Evolutionary conservation across 2,113 vertebrate genomes (phyloP).

Genomic region (Grammomys surdaster): DNA sequence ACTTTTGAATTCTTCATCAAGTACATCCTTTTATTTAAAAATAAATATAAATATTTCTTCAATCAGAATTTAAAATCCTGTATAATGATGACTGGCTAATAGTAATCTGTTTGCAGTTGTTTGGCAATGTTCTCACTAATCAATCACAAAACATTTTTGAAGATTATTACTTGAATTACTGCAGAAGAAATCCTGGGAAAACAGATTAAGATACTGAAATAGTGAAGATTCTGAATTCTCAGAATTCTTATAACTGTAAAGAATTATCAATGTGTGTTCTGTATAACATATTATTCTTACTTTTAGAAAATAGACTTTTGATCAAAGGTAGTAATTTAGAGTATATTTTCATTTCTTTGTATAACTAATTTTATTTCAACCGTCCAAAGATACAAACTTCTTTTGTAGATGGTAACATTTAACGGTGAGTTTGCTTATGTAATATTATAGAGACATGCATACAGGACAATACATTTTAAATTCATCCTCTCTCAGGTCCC

Average conservation of each 20-base stretch:
- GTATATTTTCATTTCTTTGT: background rate
- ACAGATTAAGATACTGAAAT: background rate
- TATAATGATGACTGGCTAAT: background rate
- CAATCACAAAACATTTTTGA: constrained; percentile 18
- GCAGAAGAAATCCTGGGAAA: background rate
- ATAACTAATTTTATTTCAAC: constrained; percentile 14
- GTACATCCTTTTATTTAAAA: background rate
- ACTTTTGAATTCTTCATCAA: background rate
- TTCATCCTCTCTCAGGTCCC: too few species aligned
- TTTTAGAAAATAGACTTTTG: constrained; percentile 6
- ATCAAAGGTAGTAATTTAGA: background rate
- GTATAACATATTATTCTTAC: background rate
- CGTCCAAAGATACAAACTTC: background rate
- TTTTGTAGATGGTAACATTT: background rate
- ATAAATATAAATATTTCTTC: background rate
- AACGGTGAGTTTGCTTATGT: background rate
- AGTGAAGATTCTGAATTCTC: constrained; percentile 4
- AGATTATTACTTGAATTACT: background rate
- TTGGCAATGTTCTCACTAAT: background rate
- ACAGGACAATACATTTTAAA: background rate
- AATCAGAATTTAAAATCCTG: background rate
- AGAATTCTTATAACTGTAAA: background rate
- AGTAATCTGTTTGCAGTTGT: background rate
- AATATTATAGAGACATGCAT: background rate
- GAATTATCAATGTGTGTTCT: background rate